Evolutionary conservation across 2,797 vertebrate species (phyloP).

Genomic region (Hoplostethus atlanticus): DNA sequence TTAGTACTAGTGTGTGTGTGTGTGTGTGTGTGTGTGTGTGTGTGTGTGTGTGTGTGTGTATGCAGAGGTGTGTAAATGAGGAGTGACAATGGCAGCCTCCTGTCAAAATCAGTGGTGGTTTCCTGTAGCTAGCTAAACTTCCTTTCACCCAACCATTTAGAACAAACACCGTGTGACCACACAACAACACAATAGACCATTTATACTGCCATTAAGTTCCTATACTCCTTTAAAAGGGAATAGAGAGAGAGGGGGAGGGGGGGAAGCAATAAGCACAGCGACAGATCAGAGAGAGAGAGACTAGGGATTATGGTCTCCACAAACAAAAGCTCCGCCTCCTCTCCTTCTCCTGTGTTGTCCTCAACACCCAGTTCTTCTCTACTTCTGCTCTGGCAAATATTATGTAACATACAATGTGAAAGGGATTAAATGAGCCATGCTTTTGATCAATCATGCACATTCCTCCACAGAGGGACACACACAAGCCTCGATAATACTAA

Average conservation of each 20-base stretch:
- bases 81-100: constrained; percentile 10
- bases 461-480: background rate
- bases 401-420: background rate
- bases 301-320: background rate
- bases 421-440: background rate
- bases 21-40: constrained; percentile 1
- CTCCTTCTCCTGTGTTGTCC: background rate
- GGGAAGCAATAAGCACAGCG: no score
- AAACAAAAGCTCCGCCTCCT: background rate
- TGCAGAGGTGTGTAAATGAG: constrained; percentile 3
- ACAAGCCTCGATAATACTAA: background rate
- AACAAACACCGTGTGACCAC: constrained; percentile 7
- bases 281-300: background rate
- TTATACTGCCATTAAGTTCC: background rate
- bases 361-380: background rate
- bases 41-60: constrained; percentile 1
- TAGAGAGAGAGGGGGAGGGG: no score
- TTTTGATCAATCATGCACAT: background rate
- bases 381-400: background rate
- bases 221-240: no score
- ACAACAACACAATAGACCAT: constrained; percentile 9
- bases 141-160: constrained; percentile 15
- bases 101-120: constrained; percentile 12
- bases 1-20: background rate
- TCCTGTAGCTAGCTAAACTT: constrained; percentile 33